Evolutionary conservation across 2,888 invertebrate genomes (phyloP).

Genomic region (Scelioninae gen. 2): DNA sequence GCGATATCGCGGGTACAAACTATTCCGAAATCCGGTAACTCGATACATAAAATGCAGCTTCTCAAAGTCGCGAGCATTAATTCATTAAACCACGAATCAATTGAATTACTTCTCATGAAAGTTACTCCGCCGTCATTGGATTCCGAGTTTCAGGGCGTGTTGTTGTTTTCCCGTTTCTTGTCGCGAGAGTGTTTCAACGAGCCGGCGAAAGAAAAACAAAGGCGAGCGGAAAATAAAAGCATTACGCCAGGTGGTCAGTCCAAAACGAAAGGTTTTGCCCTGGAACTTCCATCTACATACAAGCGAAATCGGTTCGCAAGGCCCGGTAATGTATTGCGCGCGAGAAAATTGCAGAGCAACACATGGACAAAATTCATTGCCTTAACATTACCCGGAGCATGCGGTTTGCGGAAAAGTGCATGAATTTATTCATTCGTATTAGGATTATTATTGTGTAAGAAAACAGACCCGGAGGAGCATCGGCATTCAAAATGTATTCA

Average conservation of each 20-base stretch:
- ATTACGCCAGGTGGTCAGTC: too few relatives aligned
- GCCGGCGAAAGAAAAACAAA: too few relatives aligned
- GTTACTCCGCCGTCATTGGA: too few relatives aligned
- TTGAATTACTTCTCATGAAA: not conserved
- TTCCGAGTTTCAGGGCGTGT: not conserved
- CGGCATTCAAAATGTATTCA: constrained; percentile 54
- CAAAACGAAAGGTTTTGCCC: too few relatives aligned
- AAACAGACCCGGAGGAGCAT: constrained; percentile 56
- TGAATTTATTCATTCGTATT: constrained; percentile 52
- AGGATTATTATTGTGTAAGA: constrained; percentile 54
- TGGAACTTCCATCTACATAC: too few relatives aligned
- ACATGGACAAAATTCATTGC: constrained; percentile 40
- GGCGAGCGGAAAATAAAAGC: too few relatives aligned
- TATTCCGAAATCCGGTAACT: constrained; percentile 4
- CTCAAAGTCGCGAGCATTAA: not conserved
- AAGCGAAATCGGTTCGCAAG: too few relatives aligned
- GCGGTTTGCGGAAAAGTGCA: constrained; percentile 43
- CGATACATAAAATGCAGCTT: constrained; percentile 14
- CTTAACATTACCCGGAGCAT: constrained; percentile 25
- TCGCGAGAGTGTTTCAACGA: too few relatives aligned
- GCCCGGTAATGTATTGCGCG: constrained; percentile 8
- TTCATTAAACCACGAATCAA: not conserved
- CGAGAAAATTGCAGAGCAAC: constrained; percentile 21
- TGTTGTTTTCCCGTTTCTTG: too few relatives aligned
- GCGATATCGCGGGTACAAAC: constrained; percentile 5